These are phyloP conservation scores for Clupea harengus DNA, from an alignment of 2,113 vertebrate species.

Conservation along the genomic window DNA sequence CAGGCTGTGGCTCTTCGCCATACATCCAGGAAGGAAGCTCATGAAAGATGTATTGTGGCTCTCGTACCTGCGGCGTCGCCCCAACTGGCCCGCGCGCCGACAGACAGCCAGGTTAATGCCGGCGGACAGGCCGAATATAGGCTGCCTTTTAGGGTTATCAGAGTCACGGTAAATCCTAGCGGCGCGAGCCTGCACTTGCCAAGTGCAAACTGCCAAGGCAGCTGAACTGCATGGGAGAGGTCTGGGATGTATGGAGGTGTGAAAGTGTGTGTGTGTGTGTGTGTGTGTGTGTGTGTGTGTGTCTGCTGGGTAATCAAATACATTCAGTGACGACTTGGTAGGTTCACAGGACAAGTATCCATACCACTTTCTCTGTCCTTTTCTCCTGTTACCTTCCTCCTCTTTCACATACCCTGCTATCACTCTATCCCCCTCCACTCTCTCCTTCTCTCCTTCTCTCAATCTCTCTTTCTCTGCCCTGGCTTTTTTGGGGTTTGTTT, in stretches of 20 bases:
- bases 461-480: slow-evolving; percentile 20
- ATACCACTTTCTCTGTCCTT: background rate
- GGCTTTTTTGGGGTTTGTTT: background rate
- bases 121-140: slow-evolving; percentile 10
- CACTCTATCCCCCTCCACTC: background rate
- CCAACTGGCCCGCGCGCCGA: background rate
- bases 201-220: background rate
- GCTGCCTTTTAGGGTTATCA: slow-evolving; percentile 27
- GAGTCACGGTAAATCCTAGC: slow-evolving; percentile 26
- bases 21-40: slow-evolving; percentile 16
- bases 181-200: background rate
- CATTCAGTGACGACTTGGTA: background rate
- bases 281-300: slow-evolving; percentile 20
- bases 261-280: background rate
- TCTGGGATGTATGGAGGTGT: background rate
- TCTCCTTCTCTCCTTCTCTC: background rate
- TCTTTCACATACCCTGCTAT: background rate
- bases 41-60: slow-evolving; percentile 27
- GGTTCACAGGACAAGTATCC: background rate
- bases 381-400: background rate
- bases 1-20: background rate
- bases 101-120: slow-evolving; percentile 27
- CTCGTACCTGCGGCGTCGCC: slow-evolving; percentile 2
- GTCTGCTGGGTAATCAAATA: background rate
- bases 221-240: slow-evolving; percentile 25